Evolutionary conservation across 2,113 vertebrate species (phyloP).

Genomic region (Gambusia holbrooki): DNA sequence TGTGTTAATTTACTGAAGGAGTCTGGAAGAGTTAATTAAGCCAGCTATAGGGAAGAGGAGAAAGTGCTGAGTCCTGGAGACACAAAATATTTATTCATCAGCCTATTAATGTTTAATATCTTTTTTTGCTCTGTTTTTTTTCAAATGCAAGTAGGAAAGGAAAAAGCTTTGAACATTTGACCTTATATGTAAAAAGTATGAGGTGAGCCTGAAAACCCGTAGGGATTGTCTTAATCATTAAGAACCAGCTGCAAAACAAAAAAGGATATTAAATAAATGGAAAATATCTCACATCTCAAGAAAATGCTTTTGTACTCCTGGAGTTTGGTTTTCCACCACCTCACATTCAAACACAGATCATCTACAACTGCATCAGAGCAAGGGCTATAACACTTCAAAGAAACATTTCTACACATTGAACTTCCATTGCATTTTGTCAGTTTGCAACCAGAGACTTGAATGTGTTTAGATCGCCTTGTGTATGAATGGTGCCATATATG

Average conservation of each 20-base stretch:
- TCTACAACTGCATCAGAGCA: conserved; percentile 19
- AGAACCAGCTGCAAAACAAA: conserved; percentile 28
- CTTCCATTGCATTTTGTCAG: background rate
- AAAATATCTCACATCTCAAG: background rate
- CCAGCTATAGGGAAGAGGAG: conserved; percentile 60
- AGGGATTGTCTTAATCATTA: conserved; percentile 72
- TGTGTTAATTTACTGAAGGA: conserved; percentile 76
- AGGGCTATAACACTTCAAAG: background rate
- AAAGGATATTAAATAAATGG: conserved; percentile 1
- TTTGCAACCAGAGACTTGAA: background rate
- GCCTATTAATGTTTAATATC: conserved; percentile 79
- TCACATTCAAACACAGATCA: conserved; percentile 1
- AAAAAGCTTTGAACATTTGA: conserved; percentile 77
- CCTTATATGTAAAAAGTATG: conserved; percentile 75
- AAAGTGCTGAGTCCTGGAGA: conserved; percentile 78
- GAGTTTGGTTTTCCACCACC: background rate
- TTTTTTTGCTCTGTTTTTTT: conserved; percentile 43
- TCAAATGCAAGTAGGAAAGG: conserved; percentile 61
- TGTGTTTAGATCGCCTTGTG: too few species aligned
- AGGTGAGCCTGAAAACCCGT: conserved; percentile 61
- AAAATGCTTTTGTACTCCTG: background rate
- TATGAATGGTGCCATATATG: too few species aligned
- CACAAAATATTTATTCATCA: conserved; percentile 82
- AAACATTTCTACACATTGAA: background rate
- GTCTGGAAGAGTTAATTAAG: conserved; percentile 77